Evolutionary conservation across 2,797 vertebrate genomes (phyloP).

Genomic region (Micropoecilia bifurca): DNA sequence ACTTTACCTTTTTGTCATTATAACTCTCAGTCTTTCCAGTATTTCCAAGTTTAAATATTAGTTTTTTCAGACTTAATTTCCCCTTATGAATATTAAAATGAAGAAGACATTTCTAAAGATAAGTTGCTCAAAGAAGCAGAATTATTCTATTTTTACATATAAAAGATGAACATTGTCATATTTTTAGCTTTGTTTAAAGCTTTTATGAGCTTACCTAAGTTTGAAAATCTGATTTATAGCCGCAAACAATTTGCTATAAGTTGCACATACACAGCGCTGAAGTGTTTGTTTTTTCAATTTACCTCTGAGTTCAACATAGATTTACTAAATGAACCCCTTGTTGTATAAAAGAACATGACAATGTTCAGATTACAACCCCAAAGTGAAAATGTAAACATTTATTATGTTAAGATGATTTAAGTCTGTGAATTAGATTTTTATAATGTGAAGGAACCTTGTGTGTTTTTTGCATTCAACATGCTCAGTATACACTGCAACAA

Average conservation of each 20-base stretch:
- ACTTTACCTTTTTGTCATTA: slow-evolving; percentile 57
- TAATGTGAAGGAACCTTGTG: neutral
- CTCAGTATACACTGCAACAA: slow-evolving; percentile 19
- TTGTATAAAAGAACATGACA: neutral
- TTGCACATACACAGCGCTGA: neutral
- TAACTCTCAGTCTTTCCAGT: neutral
- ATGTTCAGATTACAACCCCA: neutral
- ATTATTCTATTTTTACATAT: neutral
- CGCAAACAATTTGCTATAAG: neutral
- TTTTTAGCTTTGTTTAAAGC: neutral
- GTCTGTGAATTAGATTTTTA: neutral
- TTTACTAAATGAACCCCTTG: neutral
- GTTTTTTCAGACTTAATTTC: neutral
- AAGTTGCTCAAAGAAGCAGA: neutral
- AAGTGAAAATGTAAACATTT: neutral
- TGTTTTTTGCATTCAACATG: slow-evolving; percentile 30
- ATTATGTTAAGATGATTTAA: neutral
- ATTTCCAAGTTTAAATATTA: neutral
- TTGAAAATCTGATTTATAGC: neutral
- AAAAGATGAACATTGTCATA: neutral
- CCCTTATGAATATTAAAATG: neutral
- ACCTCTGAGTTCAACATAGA: neutral
- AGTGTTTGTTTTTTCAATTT: neutral
- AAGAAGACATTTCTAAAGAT: neutral
- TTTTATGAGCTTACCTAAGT: neutral